Base-by-base conservation (phyloP, 1,140 invertebrate species). In the Lepeophtheirus salmonis region DNA sequence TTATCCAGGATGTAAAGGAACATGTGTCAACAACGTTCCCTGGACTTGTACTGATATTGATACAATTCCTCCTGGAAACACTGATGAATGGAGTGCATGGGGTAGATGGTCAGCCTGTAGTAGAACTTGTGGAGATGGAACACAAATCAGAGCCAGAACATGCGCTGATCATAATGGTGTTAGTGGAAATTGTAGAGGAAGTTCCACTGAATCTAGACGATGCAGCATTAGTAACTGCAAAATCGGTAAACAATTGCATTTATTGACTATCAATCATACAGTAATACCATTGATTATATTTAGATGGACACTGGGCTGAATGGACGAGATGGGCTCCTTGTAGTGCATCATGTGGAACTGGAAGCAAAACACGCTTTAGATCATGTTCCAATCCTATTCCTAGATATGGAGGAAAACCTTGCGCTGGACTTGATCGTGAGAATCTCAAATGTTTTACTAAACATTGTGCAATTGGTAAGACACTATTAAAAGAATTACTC, bases 371-470 rank as follows among this genome's bases (percentile, higher is more conserved):
- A 3, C 14, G 50, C 30, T 54, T 60, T 4, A 61, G 72, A 41
- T 63, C 62, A 0, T 74, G 72, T 63, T 65, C 67, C 1, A 70
- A 69, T 56, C 73, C 72, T 1, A 63, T 66, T 22, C 69, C 71
- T 4, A 63, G 64, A 21, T 66, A 64, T 54, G 70, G 71, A 26
- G 73, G 72, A 2, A 56, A 64, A 57, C 26, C 63, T 2, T 71
- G 70, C 59, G 61, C 64, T 26, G 70, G 70, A 2, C 56, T 56
- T 26, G 67, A 67, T 66, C 75, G 78, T 16, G 77, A 80, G 21
- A 83, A 86, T 65, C 77, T 80, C 63, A 80, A 82, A 63, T 89
- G 86, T 65, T 16, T 16, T 16, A 13, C 20, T 16, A 3, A 52
- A 20, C 30, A 41, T n/a, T 41, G 50, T 18, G 50, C 14, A 6